Evolutionary conservation across 2,888 invertebrate genomes (phyloP), one percentile per base, ranked within the genome.

Genomic region (Phyllotreta striolata): DNA sequence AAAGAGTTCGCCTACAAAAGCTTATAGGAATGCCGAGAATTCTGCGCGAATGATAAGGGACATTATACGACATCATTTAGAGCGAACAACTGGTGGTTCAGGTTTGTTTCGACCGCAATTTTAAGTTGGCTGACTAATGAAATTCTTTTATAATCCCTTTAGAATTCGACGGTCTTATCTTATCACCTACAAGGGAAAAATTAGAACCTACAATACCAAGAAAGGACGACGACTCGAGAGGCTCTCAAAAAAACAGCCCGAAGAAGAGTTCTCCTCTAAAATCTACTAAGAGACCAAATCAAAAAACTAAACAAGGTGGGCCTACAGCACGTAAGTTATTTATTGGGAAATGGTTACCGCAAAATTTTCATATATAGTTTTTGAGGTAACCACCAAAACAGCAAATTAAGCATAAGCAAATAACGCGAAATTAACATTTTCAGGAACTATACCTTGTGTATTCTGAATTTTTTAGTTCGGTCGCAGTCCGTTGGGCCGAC

Each of bases 1-100:
- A 71, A 92, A 91, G 82, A 88, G 87, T 64, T 89, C 90, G 41
- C 91, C 91, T 54, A 88, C 89, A 77, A 89, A 89, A 79, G 85
- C 85, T 76, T 82, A 77, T 63, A 71, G 80, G 41, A 81, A 81
- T 69, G 79, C 80, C 8, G 82, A 82, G 70, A 81, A 81, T 73
- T 79, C 80, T 41, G 80, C 80, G 51, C 76, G 82, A 69, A 80
- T 85, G 76, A 84, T 89, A 84, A 83, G 88, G 83, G 87, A 89
- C 85, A 84, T 87, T 81, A 86, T 91, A 75, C 86, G 88, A 71
- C 89, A 89, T 82, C 89, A 89, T 80, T 84, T 89, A 76, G 89
- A 89, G 81, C 84, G 89, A 77, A 89, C 89, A 57, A 89, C 89
- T 64, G 89, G 89, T 73, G 86, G 81, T 62, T 75, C 86, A 79